Conservation (phyloP, 2,113 vertebrate genomes). For the Chloropsis cyanopogon region DNA sequence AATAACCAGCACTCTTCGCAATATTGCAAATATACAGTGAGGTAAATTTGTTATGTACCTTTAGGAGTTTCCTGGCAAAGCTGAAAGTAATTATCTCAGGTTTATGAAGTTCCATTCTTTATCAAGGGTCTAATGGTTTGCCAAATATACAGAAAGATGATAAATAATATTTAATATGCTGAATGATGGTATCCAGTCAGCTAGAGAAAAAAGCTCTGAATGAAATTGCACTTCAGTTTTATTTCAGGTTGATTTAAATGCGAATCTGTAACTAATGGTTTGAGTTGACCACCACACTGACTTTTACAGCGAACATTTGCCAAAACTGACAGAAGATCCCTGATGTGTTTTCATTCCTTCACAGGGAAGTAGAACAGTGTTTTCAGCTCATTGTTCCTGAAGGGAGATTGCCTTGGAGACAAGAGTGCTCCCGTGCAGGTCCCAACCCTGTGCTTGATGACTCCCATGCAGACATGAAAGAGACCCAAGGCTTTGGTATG, state of each 20-base stretch:
- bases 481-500: not conserved
- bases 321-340: not conserved
- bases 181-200: not conserved
- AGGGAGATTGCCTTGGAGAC: rapidly evolving
- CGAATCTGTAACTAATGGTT: not conserved
- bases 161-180: not conserved
- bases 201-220: not conserved
- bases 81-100: not conserved
- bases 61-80: not conserved
- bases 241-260: not conserved
- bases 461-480: not conserved
- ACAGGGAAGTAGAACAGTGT: not conserved
- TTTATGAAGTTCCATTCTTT: not conserved
- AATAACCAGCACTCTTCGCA: not conserved
- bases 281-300: not conserved
- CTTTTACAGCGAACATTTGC: not conserved
- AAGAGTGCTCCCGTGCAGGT: not conserved
- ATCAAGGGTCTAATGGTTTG: not conserved
- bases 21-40: not conserved
- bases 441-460: rapidly evolving
- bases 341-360: not conserved
- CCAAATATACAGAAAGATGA: not conserved
- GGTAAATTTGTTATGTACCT: not conserved
- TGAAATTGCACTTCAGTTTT: not conserved
- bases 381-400: not conserved